These are phyloP conservation scores for Coracias cyanogaster DNA, from an alignment of 2,797 vertebrate genomes.

Conservation along the genomic window DNA sequence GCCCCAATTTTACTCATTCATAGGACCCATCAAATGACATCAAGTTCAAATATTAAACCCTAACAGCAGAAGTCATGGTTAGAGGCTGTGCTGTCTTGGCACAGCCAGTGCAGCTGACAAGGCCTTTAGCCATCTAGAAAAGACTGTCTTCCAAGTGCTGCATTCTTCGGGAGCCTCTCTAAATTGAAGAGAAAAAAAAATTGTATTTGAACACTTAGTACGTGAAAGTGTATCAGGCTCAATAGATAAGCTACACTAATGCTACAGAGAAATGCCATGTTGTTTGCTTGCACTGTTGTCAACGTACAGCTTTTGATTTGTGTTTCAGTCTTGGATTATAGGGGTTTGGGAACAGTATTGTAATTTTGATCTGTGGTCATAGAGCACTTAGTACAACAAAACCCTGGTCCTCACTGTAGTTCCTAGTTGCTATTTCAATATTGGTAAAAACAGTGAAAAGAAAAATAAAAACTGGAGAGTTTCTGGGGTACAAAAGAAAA, in stretches of 20 bases:
- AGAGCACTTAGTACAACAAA: neutral
- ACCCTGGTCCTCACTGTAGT: neutral
- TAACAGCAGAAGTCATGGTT: neutral
- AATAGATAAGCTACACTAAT: neutral
- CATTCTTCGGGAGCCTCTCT: neutral
- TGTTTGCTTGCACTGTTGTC: neutral
- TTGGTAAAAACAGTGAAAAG: neutral
- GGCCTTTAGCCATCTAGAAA: neutral
- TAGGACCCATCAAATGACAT: neutral
- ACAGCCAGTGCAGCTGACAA: neutral
- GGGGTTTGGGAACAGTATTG: neutral
- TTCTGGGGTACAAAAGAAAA: neutral
- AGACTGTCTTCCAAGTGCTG: neutral
- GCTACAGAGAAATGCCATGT: neutral
- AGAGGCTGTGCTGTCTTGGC: neutral
- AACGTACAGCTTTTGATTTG: neutral
- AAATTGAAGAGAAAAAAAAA: neutral
- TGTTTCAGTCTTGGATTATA: neutral
- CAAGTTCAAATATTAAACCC: neutral
- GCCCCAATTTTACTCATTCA: neutral
- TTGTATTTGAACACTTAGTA: neutral
- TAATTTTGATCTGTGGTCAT: neutral
- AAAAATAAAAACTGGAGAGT: neutral
- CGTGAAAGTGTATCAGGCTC: neutral
- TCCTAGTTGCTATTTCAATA: neutral